Conservation (phyloP, 2,797 vertebrate species). For the Enteromius mattozi region DNA sequence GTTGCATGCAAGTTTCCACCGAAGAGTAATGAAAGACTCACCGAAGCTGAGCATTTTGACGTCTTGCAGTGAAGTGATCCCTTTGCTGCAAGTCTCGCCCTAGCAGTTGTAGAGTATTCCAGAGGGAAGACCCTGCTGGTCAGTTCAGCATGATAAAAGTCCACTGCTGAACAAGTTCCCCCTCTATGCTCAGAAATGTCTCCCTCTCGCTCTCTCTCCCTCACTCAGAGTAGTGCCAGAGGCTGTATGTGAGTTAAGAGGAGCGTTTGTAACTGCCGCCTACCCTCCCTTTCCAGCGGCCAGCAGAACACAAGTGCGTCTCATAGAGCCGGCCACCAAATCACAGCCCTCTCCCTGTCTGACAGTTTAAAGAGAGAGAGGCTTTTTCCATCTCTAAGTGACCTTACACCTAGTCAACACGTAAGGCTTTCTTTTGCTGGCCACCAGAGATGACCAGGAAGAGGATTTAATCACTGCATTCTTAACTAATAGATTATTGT, state of each 20-base stretch:
- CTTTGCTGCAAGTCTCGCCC: constrained; percentile 6
- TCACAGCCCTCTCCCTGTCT: constrained; percentile 65
- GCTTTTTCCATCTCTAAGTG: constrained; percentile 43
- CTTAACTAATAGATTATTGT: background rate
- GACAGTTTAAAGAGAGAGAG: background rate
- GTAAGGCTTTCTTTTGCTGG: constrained; percentile 36
- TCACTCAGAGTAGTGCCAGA: constrained; percentile 40
- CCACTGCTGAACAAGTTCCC: constrained; percentile 50
- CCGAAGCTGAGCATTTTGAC: constrained; percentile 61
- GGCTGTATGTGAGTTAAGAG: constrained; percentile 51
- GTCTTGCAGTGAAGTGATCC: constrained; percentile 8
- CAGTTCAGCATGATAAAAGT: constrained; percentile 53
- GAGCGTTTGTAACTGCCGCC: constrained; percentile 69
- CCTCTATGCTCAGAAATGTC: constrained; percentile 22
- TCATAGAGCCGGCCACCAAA: constrained; percentile 78
- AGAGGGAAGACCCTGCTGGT: constrained; percentile 24
- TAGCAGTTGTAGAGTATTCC: constrained; percentile 33
- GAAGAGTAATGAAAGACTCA: constrained; percentile 54
- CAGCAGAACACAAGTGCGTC: constrained; percentile 81
- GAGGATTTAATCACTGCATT: background rate
- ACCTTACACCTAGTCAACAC: constrained; percentile 59
- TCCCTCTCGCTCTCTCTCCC: constrained; percentile 7
- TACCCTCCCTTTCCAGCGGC: constrained; percentile 67
- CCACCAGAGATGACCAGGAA: background rate
- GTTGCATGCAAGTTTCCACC: constrained; percentile 11